Evolutionary conservation across 2,888 invertebrate genomes (phyloP).

Genomic region (Apodemia hepburni): DNA sequence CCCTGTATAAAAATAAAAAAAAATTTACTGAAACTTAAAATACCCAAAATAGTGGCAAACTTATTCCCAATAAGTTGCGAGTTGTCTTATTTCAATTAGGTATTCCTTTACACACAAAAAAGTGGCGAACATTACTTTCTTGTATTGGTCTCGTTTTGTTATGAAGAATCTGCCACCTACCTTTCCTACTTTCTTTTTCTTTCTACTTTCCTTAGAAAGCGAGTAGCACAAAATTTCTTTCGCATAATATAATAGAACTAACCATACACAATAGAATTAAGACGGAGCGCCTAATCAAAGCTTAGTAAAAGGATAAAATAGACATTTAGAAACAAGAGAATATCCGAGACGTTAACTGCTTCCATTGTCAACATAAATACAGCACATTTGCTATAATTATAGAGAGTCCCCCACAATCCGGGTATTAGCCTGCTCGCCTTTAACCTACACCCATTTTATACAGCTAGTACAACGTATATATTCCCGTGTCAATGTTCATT

Average conservation of each 20-base stretch:
- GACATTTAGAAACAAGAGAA: slow-evolving; percentile 35
- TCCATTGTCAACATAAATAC: slow-evolving; percentile 61
- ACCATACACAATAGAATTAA: slow-evolving; percentile 15
- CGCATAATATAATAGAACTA: slow-evolving; percentile 4
- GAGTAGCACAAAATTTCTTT: neutral
- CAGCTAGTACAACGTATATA: slow-evolving; percentile 29
- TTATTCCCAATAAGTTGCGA: too few species aligned
- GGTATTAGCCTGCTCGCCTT: slow-evolving; percentile 59
- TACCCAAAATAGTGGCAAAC: too few species aligned
- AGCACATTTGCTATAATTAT: slow-evolving; percentile 73
- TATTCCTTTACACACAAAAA: neutral
- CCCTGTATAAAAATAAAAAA: too few species aligned
- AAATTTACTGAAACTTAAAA: too few species aligned
- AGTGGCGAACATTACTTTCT: neutral
- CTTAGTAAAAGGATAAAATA: slow-evolving; percentile 34
- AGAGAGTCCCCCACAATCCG: slow-evolving; percentile 60
- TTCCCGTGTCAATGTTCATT: slow-evolving; percentile 35
- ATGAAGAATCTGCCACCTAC: neutral
- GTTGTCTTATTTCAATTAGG: too few species aligned
- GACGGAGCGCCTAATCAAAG: slow-evolving; percentile 27
- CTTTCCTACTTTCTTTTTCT: too few species aligned
- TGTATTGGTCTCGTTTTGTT: neutral
- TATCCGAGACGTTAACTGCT: slow-evolving; percentile 36
- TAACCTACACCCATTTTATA: slow-evolving; percentile 42
- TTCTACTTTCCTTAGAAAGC: neutral